Evolutionary conservation across 2,113 vertebrate species (phyloP), one percentile per base, ranked within the genome.

Genomic region (Taurulus bubalis): DNA sequence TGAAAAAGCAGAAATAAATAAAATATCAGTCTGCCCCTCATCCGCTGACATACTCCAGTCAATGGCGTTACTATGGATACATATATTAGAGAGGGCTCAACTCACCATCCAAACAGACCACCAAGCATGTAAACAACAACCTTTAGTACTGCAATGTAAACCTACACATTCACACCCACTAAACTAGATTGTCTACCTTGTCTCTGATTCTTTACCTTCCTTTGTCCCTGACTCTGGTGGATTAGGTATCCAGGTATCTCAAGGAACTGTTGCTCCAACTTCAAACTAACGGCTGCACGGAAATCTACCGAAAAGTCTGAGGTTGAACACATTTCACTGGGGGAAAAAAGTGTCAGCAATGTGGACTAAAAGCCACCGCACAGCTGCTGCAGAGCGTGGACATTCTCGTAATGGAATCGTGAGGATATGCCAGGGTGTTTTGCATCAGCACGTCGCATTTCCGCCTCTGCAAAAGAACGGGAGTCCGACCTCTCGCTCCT

Each of bases 401-500:
- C 10, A 30, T 15, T 6, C 34, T 34, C 34, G 34, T 34, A 34
- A 34, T 1, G 4, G 34, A 45, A 26, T 16, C 49, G 16, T 3
- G 1, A 77, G 6, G 28, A 8, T 15, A 28, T 32, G 30, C 30
- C 30, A 32, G 2, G 30, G 30, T 32, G 30, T 4, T n/a, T n/a
- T n/a, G n/a, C n/a, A n/a, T n/a, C n/a, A n/a, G n/a, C n/a, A n/a
- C 55, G 69, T 60, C 58, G 11, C 10, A 64, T 82, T 73, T 59
- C 56, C 56, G 12, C 66, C 67, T 58, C 15, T 34, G 34, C 34
- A 72, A 80, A 6, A 34, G 14, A 45, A 56, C 30, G 3, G 68
- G 30, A 81, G 56, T 77, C 8, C 85, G 65, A 77, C 74, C 56
- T 85, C 72, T 73, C 32, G 56, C 72, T 58, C 32, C 69, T 30